Evolutionary conservation across 2,888 invertebrate genomes (phyloP), one percentile per base, ranked within the genome.

Genomic region (Stenodera caucasica): DNA sequence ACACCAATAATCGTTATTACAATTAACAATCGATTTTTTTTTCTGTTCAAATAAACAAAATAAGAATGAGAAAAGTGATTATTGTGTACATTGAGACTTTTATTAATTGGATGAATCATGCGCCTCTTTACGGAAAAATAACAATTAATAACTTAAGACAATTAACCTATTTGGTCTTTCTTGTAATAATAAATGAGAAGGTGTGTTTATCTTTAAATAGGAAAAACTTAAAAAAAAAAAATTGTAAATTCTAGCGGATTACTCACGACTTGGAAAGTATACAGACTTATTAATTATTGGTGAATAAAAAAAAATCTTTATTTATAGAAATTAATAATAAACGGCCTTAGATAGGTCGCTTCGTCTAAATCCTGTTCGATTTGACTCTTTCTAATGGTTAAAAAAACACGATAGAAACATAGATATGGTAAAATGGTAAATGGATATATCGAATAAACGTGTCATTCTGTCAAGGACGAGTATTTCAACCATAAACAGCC

Each of bases 401-500:
- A 21, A 18, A 21, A 45, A 23, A 45, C 18, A 45, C 15, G 12
- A 23, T 45, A 6, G 21, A 23, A 45, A 45, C n/a, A n/a, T 21
- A 52, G 51, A 55, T 60, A 60, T 55, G 32, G 45, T 26, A 45
- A 45, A 45, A 55, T 59, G 52, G 60, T 40, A 60, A 51, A 51
- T 55, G 51, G 51, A 60, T 45, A 26, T 18, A 26, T 56, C 15
- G 53, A 18, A 26, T 32, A 55, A 52, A 54, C 57, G 61, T 61
- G 61, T 61, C 57, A 61, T 61, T 61, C 54, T 54, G 61, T 45
- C 61, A 61, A 61, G 61, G 61, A 50, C 61, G 60, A 49, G 9
- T 60, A 37, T 56, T 57, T 49, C 30, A 52, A 33, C 60, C 57
- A 49, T 60, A 53, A 33, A 56, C n/a, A 30, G 49, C 12, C 5